phyloP scores from a whole-genome alignment of 2,113 vertebrate genomes.

The Proterorhinus semilunaris region DNA sequence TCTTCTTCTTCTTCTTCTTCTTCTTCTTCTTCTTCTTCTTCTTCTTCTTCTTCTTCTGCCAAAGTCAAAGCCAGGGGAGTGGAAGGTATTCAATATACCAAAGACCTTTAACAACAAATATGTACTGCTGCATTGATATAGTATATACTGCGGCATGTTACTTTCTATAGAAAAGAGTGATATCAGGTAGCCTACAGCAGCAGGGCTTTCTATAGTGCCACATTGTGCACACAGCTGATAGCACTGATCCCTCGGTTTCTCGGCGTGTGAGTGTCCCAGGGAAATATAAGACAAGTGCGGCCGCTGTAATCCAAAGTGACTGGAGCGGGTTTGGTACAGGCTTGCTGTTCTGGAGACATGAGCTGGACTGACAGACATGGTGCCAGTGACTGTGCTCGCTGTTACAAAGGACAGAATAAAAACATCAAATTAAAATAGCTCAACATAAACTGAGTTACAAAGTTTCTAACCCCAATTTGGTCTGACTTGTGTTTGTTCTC shows the following conservation, averaged over 20 bases:
- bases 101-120: no score
- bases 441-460: conserved; percentile 16
- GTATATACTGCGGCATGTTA: no score
- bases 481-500: background rate
- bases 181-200: background rate
- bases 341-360: conserved; percentile 32
- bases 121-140: no score
- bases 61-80: no score
- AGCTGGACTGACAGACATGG: conserved; percentile 48
- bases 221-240: conserved; percentile 11
- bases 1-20: no score
- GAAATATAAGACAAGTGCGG: conserved; percentile 24
- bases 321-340: conserved; percentile 33
- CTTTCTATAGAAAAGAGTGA: no score
- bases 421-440: background rate
- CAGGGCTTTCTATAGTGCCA: background rate
- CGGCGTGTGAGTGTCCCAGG: conserved; percentile 8
- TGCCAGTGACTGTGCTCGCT: conserved; percentile 33
- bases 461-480: background rate
- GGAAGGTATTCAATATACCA: no score
- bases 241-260: conserved; percentile 18
- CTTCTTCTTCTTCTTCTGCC: no score
- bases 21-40: no score
- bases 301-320: conserved; percentile 47
- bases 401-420: conserved; percentile 6